Evolutionary conservation across 2,797 vertebrate genomes (phyloP).

Genomic region (Sciurus carolinensis): DNA sequence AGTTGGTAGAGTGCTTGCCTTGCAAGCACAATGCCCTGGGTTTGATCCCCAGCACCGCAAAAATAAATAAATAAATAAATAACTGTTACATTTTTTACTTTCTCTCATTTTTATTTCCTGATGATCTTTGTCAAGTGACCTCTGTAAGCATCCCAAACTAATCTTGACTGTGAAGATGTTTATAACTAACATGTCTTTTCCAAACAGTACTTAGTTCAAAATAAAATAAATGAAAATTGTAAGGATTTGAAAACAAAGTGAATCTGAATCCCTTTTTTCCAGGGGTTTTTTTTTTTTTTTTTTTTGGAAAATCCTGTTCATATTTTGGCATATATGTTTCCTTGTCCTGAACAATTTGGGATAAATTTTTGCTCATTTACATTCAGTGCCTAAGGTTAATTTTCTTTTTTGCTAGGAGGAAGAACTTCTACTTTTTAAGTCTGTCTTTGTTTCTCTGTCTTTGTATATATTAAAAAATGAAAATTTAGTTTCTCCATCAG

Average conservation of each 20-base stretch:
- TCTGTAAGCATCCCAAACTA: constrained; percentile 14
- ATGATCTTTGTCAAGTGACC: constrained; percentile 24
- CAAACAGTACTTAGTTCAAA: constrained; percentile 39
- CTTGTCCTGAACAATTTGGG: neutral
- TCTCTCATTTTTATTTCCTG: neutral
- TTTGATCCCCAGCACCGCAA: too few species aligned
- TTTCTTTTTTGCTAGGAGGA: constrained; percentile 50
- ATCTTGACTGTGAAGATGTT: neutral
- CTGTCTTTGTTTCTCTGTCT: neutral
- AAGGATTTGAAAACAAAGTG: constrained; percentile 54
- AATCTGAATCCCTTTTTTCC: neutral
- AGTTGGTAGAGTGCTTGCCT: too few species aligned
- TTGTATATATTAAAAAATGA: neutral
- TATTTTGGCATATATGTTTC: neutral
- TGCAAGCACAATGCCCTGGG: too few species aligned
- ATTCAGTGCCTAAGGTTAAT: constrained; percentile 41
- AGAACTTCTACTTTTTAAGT: neutral
- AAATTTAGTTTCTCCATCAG: neutral
- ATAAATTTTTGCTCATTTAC: neutral
- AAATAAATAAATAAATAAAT: too few species aligned
- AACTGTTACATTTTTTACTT: neutral
- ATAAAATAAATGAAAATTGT: constrained; percentile 43
- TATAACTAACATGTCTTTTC: constrained; percentile 64
- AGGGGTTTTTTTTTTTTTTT: neutral
- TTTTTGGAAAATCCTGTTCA: neutral